A percentile compares a stretch with the other conserved stretches of the same genome.
phyloP scores from a whole-genome alignment of 1,140 invertebrate genomes.

The Anadara kagoshimensis region DNA sequence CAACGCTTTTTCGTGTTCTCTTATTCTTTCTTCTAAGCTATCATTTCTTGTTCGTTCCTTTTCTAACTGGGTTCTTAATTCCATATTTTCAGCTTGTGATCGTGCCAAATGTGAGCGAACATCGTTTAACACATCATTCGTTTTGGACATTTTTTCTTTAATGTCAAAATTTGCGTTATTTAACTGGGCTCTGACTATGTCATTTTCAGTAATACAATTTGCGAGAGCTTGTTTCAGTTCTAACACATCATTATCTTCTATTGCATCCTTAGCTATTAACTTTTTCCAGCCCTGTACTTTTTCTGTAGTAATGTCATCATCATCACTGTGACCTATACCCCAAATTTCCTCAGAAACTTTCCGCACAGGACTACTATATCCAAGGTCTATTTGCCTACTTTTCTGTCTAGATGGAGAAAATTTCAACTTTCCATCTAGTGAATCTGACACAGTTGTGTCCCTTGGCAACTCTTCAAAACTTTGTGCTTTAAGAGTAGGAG shows the following conservation, averaged over 20 bases:
- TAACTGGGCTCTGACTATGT: conserved; percentile 63
- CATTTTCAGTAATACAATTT: conserved; percentile 62
- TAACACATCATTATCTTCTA: conserved; percentile 54
- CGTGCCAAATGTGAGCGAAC: conserved; percentile 58
- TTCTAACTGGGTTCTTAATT: conserved; percentile 56
- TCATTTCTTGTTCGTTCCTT: conserved; percentile 52
- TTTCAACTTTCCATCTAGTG: conserved; percentile 45
- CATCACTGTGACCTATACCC: conserved; percentile 50
- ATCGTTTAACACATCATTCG: conserved; percentile 65
- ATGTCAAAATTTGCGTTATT: conserved; percentile 63
- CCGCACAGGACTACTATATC: conserved; percentile 61
- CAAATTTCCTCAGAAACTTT: conserved; percentile 64
- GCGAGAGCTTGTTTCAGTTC: conserved; percentile 67
- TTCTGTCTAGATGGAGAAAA: conserved; percentile 46
- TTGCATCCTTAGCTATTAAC: conserved; percentile 10
- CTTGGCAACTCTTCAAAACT: conserved; percentile 48
- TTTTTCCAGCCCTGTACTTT: conserved; percentile 46
- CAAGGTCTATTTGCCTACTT: conserved; percentile 52
- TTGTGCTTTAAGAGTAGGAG: conserved; percentile 5
- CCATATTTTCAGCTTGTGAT: conserved; percentile 66
- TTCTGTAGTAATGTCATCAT: conserved; percentile 43
- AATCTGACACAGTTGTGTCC: conserved; percentile 36
- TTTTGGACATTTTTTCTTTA: conserved; percentile 61
- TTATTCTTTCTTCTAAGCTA: conserved; percentile 44
- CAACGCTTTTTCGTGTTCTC: conserved; percentile 54